Evolutionary conservation across 2,888 invertebrate species (phyloP).

Genomic region (Caradrina kadenii): DNA sequence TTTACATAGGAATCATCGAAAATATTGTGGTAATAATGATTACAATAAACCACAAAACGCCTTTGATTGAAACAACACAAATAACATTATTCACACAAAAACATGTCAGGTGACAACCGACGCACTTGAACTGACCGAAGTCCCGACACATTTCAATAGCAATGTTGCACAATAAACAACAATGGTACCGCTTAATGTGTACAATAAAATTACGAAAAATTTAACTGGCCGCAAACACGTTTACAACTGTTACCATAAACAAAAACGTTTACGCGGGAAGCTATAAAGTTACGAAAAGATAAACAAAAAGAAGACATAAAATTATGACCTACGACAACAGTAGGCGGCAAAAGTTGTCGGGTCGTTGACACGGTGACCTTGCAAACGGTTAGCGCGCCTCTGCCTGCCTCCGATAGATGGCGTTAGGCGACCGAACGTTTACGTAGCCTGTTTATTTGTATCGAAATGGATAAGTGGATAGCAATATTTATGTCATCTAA

Average conservation of each 20-base stretch:
- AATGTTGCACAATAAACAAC: conserved; percentile 40
- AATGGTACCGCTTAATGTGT: conserved; percentile 32
- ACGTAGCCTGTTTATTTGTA: conserved; percentile 55
- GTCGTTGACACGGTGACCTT: conserved; percentile 90
- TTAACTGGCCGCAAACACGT: conserved; percentile 50
- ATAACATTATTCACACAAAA: conserved; percentile 30
- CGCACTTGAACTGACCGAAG: conserved; percentile 26
- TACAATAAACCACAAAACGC: conserved; percentile 12
- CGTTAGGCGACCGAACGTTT: conserved; percentile 66
- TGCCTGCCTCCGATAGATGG: conserved; percentile 82
- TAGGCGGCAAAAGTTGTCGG: conserved; percentile 90
- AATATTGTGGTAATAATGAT: conserved; percentile 7
- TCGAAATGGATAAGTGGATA: conserved; percentile 50
- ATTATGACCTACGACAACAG: conserved; percentile 91
- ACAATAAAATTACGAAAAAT: conserved; percentile 53
- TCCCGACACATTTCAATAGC: conserved; percentile 18
- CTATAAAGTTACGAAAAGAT: conserved; percentile 90
- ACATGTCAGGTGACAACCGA: conserved; percentile 9
- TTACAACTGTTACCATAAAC: conserved; percentile 66
- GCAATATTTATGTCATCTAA: conserved; percentile 35
- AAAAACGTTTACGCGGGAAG: conserved; percentile 83
- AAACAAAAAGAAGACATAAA: conserved; percentile 91
- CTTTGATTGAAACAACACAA: conserved; percentile 13
- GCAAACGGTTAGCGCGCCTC: conserved; percentile 74
- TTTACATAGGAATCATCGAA: conserved; percentile 22